A percentile compares a stretch with the other conserved stretches of the same genome.
These are phyloP conservation scores for Setophaga coronata DNA, from an alignment of 2,113 vertebrate species.

Conservation along the genomic window DNA sequence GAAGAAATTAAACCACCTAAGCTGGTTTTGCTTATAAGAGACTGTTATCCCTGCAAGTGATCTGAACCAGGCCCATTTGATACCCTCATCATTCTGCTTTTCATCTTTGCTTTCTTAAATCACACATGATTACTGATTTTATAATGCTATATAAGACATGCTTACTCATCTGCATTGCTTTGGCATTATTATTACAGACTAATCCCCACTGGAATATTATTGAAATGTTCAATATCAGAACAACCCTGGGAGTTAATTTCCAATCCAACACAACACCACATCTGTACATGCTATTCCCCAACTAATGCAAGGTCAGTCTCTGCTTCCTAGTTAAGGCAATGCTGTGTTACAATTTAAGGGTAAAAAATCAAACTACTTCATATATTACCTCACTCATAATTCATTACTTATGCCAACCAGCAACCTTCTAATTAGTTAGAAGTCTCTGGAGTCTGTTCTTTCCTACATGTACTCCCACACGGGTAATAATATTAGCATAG, in stretches of 20 bases:
- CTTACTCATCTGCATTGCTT: background rate
- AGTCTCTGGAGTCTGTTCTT: background rate
- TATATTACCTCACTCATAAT: background rate
- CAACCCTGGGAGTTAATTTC: background rate
- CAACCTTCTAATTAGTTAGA: background rate
- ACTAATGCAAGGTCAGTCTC: background rate
- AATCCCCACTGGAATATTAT: background rate
- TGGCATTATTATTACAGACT: background rate
- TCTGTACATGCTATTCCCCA: background rate
- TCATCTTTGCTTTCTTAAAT: background rate
- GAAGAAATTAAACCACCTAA: slow-evolving; percentile 20
- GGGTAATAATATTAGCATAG: background rate
- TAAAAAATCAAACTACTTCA: background rate
- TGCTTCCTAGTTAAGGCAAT: background rate
- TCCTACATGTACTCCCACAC: background rate
- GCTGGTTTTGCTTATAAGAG: background rate
- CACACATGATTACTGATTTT: background rate
- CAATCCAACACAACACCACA: background rate
- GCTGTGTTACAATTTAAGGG: background rate
- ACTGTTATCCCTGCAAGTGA: background rate
- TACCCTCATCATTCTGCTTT: background rate
- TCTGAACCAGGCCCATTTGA: background rate
- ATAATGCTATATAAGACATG: background rate
- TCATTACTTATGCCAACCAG: background rate
- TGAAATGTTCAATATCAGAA: background rate